Conservation (phyloP, 2,797 vertebrate genomes). For the Sebastes reedi region DNA sequence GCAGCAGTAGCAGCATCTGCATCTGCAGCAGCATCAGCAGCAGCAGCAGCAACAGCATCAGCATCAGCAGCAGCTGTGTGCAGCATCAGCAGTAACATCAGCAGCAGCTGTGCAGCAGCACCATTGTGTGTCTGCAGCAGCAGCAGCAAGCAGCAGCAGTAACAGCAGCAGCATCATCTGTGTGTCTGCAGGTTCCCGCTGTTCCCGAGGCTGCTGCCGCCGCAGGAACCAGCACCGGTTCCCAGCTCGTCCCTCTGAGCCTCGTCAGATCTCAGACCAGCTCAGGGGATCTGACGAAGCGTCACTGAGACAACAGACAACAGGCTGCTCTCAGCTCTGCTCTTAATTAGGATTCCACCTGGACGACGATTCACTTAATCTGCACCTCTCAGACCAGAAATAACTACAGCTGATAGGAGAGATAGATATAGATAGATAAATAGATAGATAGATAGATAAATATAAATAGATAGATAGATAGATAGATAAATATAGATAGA, state of each 20-base stretch:
- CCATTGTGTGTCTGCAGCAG: too few species aligned
- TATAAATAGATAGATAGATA: not conserved
- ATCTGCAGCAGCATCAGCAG: too few species aligned
- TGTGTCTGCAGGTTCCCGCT: constrained; percentile 58
- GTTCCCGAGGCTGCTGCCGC: constrained; percentile 65
- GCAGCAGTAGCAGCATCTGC: too few species aligned
- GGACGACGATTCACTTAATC: constrained; percentile 54
- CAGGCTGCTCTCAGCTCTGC: not conserved
- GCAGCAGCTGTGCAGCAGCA: too few species aligned
- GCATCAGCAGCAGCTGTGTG: too few species aligned
- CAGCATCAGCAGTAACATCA: too few species aligned
- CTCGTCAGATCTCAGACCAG: constrained; percentile 28
- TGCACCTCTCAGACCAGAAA: not conserved
- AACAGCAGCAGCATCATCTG: not conserved
- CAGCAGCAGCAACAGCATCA: too few species aligned
- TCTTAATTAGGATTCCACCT: constrained; percentile 80
- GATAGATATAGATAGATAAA: not conserved
- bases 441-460: not conserved
- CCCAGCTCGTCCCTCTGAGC: not conserved
- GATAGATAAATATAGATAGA: not conserved
- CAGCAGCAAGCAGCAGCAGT: too few species aligned
- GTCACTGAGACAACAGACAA: not conserved
- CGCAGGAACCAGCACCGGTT: constrained; percentile 30
- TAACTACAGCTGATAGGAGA: not conserved
- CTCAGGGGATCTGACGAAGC: constrained; percentile 20